Evolutionary conservation across 1,140 invertebrate genomes (phyloP).

Genomic region (Sweltsa coloradensis): DNA sequence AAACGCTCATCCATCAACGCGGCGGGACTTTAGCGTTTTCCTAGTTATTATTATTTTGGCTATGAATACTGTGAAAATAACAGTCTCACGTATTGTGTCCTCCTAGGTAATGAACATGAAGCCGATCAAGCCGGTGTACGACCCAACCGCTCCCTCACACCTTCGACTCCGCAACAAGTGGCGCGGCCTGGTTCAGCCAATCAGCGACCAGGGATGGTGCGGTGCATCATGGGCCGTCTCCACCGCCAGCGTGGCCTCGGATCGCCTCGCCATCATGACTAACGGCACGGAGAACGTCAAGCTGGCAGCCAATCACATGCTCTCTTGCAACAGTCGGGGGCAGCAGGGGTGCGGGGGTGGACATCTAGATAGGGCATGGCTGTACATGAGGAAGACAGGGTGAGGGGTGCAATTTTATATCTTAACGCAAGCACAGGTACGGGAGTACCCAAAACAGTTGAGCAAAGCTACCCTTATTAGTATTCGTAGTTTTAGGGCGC

Average conservation of each 20-base stretch:
- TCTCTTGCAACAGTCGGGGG: constrained; percentile 67
- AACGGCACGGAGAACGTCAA: constrained; percentile 53
- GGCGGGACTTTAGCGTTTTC: no score
- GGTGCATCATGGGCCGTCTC: constrained; percentile 87
- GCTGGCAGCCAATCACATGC: constrained; percentile 70
- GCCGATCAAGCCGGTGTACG: constrained; percentile 46
- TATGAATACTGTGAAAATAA: no score
- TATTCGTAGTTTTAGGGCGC: no score
- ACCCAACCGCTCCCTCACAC: constrained; percentile 39
- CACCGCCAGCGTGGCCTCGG: constrained; percentile 65
- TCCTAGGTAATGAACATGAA: constrained; percentile 52
- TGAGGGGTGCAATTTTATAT: constrained; percentile 29
- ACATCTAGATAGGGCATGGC: constrained; percentile 82
- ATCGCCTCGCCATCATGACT: constrained; percentile 70
- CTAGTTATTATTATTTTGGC: no score
- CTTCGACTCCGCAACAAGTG: constrained; percentile 70
- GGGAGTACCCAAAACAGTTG: no score
- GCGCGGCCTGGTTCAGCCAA: constrained; percentile 52
- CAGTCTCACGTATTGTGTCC: no score
- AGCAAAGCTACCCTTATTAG: no score
- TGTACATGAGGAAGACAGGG: constrained; percentile 72
- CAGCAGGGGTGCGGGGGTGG: constrained; percentile 78
- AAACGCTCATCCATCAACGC: no score
- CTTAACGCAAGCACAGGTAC: no score
- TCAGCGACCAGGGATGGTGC: constrained; percentile 82